These are phyloP conservation scores for Xylocopa sonorina DNA, from an alignment of 1,140 invertebrate genomes.

Conservation along the genomic window DNA sequence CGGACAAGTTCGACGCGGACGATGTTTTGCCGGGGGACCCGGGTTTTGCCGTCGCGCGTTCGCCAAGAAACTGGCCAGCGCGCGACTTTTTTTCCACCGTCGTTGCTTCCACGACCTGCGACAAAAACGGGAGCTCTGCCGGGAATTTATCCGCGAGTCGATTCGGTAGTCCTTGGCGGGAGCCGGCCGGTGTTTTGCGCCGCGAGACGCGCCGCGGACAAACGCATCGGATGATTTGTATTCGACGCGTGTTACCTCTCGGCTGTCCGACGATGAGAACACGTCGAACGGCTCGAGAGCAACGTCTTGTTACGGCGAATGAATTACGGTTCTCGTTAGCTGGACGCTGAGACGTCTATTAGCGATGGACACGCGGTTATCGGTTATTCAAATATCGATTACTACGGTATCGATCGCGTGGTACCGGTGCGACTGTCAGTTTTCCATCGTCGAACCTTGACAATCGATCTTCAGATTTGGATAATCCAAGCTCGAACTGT, in stretches of 20 bases:
- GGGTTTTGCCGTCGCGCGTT: slow-evolving; percentile 8
- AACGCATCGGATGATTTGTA: slow-evolving; percentile 38
- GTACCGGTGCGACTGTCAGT: too few species aligned
- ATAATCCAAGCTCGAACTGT: too few species aligned
- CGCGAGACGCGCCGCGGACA: background rate
- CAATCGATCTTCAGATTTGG: too few species aligned
- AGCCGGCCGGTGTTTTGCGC: slow-evolving; percentile 14
- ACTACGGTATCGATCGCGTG: background rate
- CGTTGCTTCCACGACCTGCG: background rate
- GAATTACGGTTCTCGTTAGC: slow-evolving; percentile 16
- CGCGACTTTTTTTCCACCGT: slow-evolving; percentile 11
- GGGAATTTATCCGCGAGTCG: slow-evolving; percentile 45
- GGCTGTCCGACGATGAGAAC: slow-evolving; percentile 11
- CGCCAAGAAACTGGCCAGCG: slow-evolving; percentile 13
- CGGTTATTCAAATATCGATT: background rate
- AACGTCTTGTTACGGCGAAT: slow-evolving; percentile 42
- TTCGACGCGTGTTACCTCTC: slow-evolving; percentile 41
- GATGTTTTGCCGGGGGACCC: slow-evolving; percentile 14
- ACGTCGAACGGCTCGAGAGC: slow-evolving; percentile 30
- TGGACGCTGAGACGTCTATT: slow-evolving; percentile 12
- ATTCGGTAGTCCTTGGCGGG: slow-evolving; percentile 30
- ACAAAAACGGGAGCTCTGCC: slow-evolving; percentile 22
- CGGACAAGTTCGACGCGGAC: background rate
- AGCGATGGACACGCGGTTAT: background rate
- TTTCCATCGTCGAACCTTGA: too few species aligned